Percentiles rank a stretch among this genome's conserved stretches.
phyloP scores from a whole-genome alignment of 1,140 invertebrate genomes.

The Wiebesia pumilae region DNA sequence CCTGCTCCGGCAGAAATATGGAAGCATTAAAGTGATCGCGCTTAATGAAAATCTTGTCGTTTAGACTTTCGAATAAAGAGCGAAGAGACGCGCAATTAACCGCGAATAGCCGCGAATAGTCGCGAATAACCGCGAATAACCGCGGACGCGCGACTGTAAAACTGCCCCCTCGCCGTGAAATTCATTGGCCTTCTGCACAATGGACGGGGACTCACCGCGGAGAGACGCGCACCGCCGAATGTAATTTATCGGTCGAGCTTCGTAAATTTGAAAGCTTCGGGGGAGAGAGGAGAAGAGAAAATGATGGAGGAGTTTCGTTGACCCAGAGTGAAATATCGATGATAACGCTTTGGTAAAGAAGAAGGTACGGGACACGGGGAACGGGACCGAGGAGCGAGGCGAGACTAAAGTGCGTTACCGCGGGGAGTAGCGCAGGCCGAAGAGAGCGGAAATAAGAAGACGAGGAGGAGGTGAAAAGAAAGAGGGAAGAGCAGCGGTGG shows the following conservation, averaged over 20 bases:
- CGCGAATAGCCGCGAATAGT: neutral
- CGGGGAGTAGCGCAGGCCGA: neutral
- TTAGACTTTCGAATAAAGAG: conserved; percentile 27
- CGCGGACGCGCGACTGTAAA: conserved; percentile 1
- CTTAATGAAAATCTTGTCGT: conserved; percentile 37
- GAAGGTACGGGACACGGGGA: neutral
- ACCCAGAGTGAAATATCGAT: conserved; percentile 18
- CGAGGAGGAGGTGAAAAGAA: conserved; percentile 39
- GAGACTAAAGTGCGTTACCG: neutral
- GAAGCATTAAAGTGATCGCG: conserved; percentile 34
- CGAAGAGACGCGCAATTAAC: conserved; percentile 22
- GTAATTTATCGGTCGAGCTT: conserved; percentile 45
- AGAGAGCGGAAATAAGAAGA: conserved; percentile 35
- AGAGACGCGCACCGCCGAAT: neutral
- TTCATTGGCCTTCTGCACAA: neutral
- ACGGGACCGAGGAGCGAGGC: neutral
- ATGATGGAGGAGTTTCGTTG: neutral
- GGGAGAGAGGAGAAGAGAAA: neutral
- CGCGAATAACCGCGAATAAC: conserved; percentile 18
- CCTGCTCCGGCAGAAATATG: neutral
- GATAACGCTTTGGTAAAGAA: neutral
- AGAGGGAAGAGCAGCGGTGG: conserved; percentile 13
- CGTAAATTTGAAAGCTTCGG: conserved; percentile 34
- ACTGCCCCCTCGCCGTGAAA: neutral
- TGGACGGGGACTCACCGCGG: neutral